These are phyloP conservation scores for Sardina pilchardus DNA, from an alignment of 2,113 vertebrate genomes.

Conservation along the genomic window DNA sequence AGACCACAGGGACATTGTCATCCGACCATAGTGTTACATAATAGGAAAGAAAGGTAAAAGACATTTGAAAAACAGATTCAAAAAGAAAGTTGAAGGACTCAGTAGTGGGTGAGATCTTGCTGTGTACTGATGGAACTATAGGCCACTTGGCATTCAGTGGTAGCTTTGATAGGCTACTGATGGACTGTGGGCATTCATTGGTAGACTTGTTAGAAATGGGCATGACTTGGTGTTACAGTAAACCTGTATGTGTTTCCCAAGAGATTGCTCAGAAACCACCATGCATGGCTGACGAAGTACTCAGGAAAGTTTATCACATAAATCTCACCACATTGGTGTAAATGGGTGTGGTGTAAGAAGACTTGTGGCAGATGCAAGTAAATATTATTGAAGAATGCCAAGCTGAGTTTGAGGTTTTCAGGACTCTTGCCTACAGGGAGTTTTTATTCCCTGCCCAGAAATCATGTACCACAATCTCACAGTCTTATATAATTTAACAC, in stretches of 20 bases:
- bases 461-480: no score
- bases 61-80: not conserved
- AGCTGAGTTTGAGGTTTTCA: not conserved
- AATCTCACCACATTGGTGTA: not conserved
- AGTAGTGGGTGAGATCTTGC: slow-evolving; percentile 6
- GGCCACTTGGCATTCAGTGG: not conserved
- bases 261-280: not conserved
- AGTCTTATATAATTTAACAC: no score
- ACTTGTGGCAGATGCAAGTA: not conserved
- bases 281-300: not conserved
- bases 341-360: slow-evolving; percentile 27
- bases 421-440: not conserved
- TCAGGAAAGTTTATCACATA: not conserved
- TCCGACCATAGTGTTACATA: not conserved
- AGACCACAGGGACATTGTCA: not conserved
- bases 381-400: not conserved
- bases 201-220: not conserved
- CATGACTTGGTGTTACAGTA: not conserved
- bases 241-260: not conserved
- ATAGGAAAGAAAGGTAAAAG: not conserved
- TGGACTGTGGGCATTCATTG: no score
- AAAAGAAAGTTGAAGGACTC: not conserved
- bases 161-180: no score
- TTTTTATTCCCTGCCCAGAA: not conserved
- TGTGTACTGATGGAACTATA: not conserved